A percentile compares a stretch with the other conserved stretches of the same genome.
phyloP scores from a whole-genome alignment of 2,797 vertebrate species.

The Sparidentex hasta region DNA sequence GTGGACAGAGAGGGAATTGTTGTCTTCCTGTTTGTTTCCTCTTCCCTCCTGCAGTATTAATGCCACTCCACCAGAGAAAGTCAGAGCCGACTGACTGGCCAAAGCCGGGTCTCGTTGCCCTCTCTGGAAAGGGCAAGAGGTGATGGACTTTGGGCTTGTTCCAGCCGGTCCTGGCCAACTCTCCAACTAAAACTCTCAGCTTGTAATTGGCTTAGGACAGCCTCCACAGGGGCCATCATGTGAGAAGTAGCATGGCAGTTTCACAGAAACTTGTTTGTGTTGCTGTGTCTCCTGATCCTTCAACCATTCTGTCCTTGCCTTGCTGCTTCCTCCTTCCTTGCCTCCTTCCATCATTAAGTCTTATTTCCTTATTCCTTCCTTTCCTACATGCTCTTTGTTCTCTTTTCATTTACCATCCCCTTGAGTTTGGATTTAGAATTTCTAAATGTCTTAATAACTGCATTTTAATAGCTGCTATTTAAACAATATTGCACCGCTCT shows the following conservation, averaged over 20 bases:
- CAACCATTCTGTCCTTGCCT: slow-evolving; percentile 64
- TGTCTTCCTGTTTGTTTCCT: slow-evolving; percentile 84
- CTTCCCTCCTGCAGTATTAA: slow-evolving; percentile 84
- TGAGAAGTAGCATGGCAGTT: slow-evolving; percentile 81
- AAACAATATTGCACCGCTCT: not conserved
- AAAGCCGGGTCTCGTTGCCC: slow-evolving; percentile 78
- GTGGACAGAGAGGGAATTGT: slow-evolving; percentile 73
- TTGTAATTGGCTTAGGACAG: slow-evolving; percentile 85
- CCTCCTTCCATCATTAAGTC: slow-evolving; percentile 34
- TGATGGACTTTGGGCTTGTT: slow-evolving; percentile 83
- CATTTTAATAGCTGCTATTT: not conserved
- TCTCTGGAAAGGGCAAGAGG: slow-evolving; percentile 83
- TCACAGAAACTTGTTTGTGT: slow-evolving; percentile 78
- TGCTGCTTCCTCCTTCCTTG: slow-evolving; percentile 24
- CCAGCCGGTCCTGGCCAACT: slow-evolving; percentile 77
- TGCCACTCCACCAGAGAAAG: slow-evolving; percentile 80
- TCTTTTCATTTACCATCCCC: not conserved
- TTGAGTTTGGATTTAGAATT: not conserved
- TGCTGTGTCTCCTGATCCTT: slow-evolving; percentile 71
- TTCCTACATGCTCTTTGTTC: not conserved
- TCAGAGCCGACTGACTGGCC: slow-evolving; percentile 75
- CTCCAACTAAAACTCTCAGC: slow-evolving; percentile 77
- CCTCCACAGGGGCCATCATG: slow-evolving; percentile 81
- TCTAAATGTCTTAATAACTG: slow-evolving; percentile 5
- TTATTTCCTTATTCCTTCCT: slow-evolving; percentile 28